A percentile compares a stretch with the other conserved stretches of the same genome.
These are phyloP conservation scores for Dicyrtoma fusca DNA, from an alignment of 2,888 invertebrate species.

Conservation along the genomic window DNA sequence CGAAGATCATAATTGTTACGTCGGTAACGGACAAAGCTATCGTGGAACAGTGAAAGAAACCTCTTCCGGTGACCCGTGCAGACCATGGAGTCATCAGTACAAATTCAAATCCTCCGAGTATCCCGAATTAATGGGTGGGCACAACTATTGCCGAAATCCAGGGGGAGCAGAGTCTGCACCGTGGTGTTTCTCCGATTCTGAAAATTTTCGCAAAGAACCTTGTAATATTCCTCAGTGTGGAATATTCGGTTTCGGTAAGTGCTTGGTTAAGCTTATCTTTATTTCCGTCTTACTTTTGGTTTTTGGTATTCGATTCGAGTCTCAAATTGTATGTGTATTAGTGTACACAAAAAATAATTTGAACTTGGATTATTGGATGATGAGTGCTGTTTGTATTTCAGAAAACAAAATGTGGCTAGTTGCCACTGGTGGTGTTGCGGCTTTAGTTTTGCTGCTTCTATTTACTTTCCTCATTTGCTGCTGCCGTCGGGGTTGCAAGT, in stretches of 20 bases:
- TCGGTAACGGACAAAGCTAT: slow-evolving; percentile 73
- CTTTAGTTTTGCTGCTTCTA: slow-evolving; percentile 65
- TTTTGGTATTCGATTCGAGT: too few species aligned
- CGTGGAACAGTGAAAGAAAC: slow-evolving; percentile 78
- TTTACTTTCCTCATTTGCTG: slow-evolving; percentile 66
- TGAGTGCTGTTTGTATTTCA: too few species aligned
- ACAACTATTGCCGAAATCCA: slow-evolving; percentile 90
- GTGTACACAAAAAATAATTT: too few species aligned
- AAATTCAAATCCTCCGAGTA: slow-evolving; percentile 74
- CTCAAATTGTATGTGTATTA: too few species aligned
- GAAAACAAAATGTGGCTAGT: slow-evolving; percentile 77
- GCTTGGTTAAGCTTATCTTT: slow-evolving; percentile 10
- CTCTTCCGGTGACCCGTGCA: slow-evolving; percentile 70
- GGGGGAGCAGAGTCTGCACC: slow-evolving; percentile 77
- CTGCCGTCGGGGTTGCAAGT: slow-evolving; percentile 66
- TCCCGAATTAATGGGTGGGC: slow-evolving; percentile 82
- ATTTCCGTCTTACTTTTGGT: too few species aligned
- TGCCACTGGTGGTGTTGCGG: slow-evolving; percentile 60
- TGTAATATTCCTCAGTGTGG: slow-evolving; percentile 88
- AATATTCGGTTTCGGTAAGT: slow-evolving; percentile 54
- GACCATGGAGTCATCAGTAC: slow-evolving; percentile 83
- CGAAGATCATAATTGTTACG: slow-evolving; percentile 78
- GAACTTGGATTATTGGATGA: too few species aligned
- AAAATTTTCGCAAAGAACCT: slow-evolving; percentile 72
- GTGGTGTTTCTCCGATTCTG: slow-evolving; percentile 75